A percentile compares a stretch with the other conserved stretches of the same genome.
phyloP scores from a whole-genome alignment of 2,113 vertebrate species.

The Marmota flaviventris region DNA sequence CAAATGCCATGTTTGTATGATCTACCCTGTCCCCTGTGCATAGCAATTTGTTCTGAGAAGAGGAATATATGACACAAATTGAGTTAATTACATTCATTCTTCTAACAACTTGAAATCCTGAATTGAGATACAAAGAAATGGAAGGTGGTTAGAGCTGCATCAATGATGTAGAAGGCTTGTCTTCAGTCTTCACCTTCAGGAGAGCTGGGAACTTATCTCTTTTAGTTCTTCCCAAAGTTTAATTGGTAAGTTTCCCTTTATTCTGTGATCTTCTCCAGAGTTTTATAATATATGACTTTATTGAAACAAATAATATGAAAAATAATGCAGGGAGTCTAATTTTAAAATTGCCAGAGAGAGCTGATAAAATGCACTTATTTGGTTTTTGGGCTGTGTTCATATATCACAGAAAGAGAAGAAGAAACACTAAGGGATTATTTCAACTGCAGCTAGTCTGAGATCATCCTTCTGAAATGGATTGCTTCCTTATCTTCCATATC shows the following conservation, averaged over 20 bases:
- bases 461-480: background rate
- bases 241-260: background rate
- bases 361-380: background rate
- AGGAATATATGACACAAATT: background rate
- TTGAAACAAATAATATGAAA: background rate
- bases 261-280: background rate
- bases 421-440: background rate
- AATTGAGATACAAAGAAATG: background rate
- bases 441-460: background rate
- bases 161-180: background rate
- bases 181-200: background rate
- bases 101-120: background rate
- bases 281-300: background rate
- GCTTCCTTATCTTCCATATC: background rate
- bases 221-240: background rate
- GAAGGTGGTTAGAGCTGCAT: background rate
- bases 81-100: background rate
- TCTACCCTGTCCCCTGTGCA: background rate
- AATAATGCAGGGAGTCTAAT: background rate
- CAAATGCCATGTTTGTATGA: background rate
- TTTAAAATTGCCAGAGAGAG: background rate
- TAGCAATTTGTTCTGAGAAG: background rate
- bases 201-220: background rate
- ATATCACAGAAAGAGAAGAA: background rate
- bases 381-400: background rate